Evolutionary conservation across 1,140 invertebrate species (phyloP).

Genomic region (Cepaea nemoralis): DNA sequence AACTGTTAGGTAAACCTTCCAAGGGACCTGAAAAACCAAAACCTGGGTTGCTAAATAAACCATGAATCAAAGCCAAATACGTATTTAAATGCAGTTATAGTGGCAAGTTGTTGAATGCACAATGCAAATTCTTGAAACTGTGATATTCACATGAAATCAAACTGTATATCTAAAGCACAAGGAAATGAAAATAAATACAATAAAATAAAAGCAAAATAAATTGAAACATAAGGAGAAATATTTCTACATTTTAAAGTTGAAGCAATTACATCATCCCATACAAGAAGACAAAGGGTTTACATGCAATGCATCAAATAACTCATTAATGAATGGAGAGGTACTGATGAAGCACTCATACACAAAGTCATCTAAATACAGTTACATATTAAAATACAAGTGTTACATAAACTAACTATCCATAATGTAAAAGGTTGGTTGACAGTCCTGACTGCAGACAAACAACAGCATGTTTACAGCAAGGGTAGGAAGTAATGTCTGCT

Average conservation of each 20-base stretch:
- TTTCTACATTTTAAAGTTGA: neutral
- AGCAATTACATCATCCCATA: neutral
- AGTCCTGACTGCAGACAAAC: too few relatives aligned
- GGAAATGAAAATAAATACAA: neutral
- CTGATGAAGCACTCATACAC: neutral
- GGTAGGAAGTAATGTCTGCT: too few relatives aligned
- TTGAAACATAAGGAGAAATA: neutral
- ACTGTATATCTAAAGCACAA: neutral
- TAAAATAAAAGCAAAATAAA: neutral
- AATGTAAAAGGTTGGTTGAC: too few relatives aligned
- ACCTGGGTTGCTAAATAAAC: neutral
- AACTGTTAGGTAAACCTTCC: neutral
- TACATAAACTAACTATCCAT: neutral
- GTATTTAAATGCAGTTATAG: neutral
- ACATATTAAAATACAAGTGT: neutral
- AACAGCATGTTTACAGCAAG: too few relatives aligned
- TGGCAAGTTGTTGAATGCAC: neutral
- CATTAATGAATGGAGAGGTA: neutral
- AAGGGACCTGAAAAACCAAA: neutral
- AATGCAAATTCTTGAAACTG: neutral
- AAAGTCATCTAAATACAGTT: neutral
- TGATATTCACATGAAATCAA: neutral
- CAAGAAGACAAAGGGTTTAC: neutral
- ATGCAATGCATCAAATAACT: neutral
- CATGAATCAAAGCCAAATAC: neutral